Base-by-base conservation (phyloP, 2,888 invertebrate genomes). In the Macropis europaea region DNA sequence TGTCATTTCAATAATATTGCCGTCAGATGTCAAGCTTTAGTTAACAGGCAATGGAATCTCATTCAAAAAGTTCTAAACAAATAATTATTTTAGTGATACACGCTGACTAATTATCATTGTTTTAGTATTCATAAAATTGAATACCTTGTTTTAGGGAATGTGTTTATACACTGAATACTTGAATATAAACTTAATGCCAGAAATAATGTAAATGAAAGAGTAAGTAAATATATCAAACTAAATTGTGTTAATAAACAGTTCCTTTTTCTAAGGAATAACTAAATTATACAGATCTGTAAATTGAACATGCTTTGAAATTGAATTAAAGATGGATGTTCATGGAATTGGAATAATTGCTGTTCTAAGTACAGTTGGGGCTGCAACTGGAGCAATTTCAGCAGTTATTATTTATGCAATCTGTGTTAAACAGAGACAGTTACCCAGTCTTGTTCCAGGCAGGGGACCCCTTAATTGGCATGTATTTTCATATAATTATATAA, bases 351-450 rank as follows among this genome's bases (percentile, higher is more conserved):
- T 82, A 38, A 80, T 86, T 28, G 87, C 86, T 22, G 83, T 86
- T 56, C 77, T 88, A 57, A 85, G 86, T 28, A 82, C 86, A 57
- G 81, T 86, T 28, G 88, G 87, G 38, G 87, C 87, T 24, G 86
- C 85, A 32, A 83, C 86, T 19, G 88, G 88, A 50, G 88, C 88
- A 34, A 82, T 87, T 67, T 86, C 86, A 36, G 88, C 87, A 6
- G 80, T 87, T 26, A 70, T 86, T 22, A 86, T 88, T 2, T 88
- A 88, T 63, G 82, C 86, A 13, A 82, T 88, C 53, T 88, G 88
- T 61, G 79, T 85, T 7, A 73, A 84, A 36, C 82, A 84, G 19
- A 83, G 86, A 26, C 82, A 85, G 38, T 81, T 82, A 38, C 72
- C 82, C 6, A 72, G 81, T 22, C 83, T 84, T 47, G 53, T 76